A percentile compares a stretch with the other conserved stretches of the same genome.
Evolutionary conservation across 2,888 invertebrate species (phyloP).

Genomic region (Noctua janthina): DNA sequence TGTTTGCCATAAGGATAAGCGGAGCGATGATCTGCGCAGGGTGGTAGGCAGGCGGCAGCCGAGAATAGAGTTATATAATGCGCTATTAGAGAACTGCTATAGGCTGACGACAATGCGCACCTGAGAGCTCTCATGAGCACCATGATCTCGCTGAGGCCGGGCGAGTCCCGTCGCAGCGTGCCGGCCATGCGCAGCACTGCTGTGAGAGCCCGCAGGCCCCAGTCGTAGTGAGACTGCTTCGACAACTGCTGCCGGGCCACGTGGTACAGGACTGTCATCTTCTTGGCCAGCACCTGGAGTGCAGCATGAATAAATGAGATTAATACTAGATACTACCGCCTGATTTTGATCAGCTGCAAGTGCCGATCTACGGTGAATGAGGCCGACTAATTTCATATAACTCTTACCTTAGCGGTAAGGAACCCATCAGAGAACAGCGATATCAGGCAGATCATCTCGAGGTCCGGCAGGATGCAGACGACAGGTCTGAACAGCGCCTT

Average conservation of each 20-base stretch:
- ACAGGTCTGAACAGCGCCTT: constrained; percentile 98
- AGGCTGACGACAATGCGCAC: constrained; percentile 63
- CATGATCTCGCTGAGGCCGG: constrained; percentile 95
- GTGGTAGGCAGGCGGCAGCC: no score
- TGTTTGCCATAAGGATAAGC: no score
- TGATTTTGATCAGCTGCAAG: no score
- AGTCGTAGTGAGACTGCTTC: constrained; percentile 98
- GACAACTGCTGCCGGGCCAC: constrained; percentile 96
- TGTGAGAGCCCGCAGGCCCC: constrained; percentile 97
- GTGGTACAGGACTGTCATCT: constrained; percentile 97
- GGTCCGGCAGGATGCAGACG: constrained; percentile 97
- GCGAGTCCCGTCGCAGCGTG: constrained; percentile 94
- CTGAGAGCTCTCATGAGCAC: constrained; percentile 97
- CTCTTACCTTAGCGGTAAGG: constrained; percentile 94
- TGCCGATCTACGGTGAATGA: no score
- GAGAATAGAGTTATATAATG: no score
- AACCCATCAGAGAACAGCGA: constrained; percentile 98
- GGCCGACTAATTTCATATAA: no score
- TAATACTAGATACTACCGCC: no score
- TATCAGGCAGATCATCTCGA: constrained; percentile 97
- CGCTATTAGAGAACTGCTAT: neutral
- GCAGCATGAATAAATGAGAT: neutral
- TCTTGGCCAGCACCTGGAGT: constrained; percentile 94
- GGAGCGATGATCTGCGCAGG: no score
- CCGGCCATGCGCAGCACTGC: constrained; percentile 98